Evolutionary conservation across 2,797 vertebrate genomes (phyloP).

Genomic region (Falco cherrug): DNA sequence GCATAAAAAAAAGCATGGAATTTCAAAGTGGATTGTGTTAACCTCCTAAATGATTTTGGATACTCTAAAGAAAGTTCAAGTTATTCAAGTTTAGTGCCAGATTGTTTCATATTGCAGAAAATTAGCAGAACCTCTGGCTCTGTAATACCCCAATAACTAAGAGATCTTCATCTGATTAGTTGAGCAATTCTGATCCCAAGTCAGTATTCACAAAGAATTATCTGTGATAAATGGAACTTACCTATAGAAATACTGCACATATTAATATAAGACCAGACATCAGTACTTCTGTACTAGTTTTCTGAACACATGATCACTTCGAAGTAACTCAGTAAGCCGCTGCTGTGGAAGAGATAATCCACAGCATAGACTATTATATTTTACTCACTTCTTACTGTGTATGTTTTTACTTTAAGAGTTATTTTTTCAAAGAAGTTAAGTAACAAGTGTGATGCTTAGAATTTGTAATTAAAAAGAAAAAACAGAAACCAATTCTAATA

Average conservation of each 20-base stretch:
- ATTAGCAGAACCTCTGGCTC: background rate
- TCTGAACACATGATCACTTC: background rate
- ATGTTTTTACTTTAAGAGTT: background rate
- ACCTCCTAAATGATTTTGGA: background rate
- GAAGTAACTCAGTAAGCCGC: background rate
- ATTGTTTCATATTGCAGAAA: background rate
- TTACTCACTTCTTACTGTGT: background rate
- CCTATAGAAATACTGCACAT: background rate
- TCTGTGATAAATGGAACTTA: background rate
- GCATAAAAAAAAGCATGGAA: background rate
- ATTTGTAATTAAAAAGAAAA: background rate
- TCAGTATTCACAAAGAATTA: background rate
- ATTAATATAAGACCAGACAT: background rate
- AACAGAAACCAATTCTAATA: background rate
- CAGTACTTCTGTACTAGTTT: background rate
- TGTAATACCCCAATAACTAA: background rate
- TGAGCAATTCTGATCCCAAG: background rate
- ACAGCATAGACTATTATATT: background rate
- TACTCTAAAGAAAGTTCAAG: background rate
- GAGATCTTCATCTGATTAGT: background rate
- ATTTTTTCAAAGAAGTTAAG: background rate
- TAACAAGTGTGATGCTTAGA: background rate
- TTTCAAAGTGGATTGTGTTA: background rate
- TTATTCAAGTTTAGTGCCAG: background rate
- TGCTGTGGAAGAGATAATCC: background rate